Evolutionary conservation across 2,113 vertebrate species (phyloP), one percentile per base, ranked within the genome.

Genomic region (Chaetorhynchus papuensis): DNA sequence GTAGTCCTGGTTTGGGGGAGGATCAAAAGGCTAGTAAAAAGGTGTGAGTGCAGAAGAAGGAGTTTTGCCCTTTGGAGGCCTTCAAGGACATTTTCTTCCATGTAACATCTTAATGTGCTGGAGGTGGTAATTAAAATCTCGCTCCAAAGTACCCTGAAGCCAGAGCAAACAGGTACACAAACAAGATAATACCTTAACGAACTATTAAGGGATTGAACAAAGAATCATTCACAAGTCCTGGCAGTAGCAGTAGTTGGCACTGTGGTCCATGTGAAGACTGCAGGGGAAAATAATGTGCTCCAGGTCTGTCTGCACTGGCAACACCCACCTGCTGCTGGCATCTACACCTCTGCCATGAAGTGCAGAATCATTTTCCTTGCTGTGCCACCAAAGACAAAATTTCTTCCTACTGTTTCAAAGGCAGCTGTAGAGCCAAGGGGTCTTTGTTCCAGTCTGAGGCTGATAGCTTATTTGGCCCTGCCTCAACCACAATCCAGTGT

Each of bases 111-210:
- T 56, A 39, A 76, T 10, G 53, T 30, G 21, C 28, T 54, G 20
- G 60, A 57, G 42, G 20, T 20, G 61, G 31, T 79, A 84, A 84
- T 86, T 84, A 81, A 92, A 87, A 60, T 66, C 63, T n/a, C 77
- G 13, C 31, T 87, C 33, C 57, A 49, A 91, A 92, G 31, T 18
- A 77, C 21, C 28, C 49, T 16, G 19, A 78, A 83, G 78, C 52
- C 54, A 57, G 77, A 82, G 50, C 49, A 94, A 96, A 92, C 44
- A 85, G 54, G 19, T 54, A 77, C 11, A 61, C 52, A 75, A 85
- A 57, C 79, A 89, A 69, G 66, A 15, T 80, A 94, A 90, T 72
- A 82, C 75, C 26, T 81, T 96, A 93, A 87, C 4, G 6, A 91
- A 42, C 77, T 90, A 8, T 78, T 52, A 83, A 57, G 69, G 79